phyloP scores from a whole-genome alignment of 2,888 invertebrate species.

The Coenonympha arcania region DNA sequence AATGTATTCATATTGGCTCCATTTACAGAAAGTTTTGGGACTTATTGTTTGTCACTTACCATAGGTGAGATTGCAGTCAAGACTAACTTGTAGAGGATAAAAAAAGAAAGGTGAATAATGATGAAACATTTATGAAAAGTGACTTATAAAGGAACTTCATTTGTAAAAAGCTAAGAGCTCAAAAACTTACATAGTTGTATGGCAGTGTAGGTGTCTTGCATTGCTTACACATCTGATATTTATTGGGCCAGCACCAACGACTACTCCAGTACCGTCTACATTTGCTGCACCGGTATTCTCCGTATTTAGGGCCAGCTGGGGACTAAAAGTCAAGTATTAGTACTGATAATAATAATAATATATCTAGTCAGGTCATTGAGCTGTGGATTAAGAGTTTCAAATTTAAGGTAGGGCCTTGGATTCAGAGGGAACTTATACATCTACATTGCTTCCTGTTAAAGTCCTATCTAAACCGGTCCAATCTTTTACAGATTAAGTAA shows the following conservation, averaged over 20 bases:
- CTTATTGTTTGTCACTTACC: no score
- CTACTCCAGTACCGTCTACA: constrained; percentile 42
- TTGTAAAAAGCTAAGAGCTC: not conserved
- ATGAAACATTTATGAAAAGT: not conserved
- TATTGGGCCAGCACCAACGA: constrained; percentile 36
- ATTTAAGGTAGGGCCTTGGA: no score
- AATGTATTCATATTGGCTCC: no score
- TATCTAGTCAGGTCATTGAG: not conserved
- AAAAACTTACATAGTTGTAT: constrained; percentile 30
- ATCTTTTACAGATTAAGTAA: no score
- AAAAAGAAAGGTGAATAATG: no score
- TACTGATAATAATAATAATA: not conserved
- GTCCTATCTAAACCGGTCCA: no score
- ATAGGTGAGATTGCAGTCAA: no score
- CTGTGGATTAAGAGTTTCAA: no score
- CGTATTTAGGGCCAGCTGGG: constrained; percentile 29
- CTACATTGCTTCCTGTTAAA: no score
- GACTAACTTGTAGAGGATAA: no score
- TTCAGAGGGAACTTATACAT: no score
- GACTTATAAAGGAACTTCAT: not conserved
- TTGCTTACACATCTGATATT: constrained; percentile 37
- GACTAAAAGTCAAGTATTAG: not conserved
- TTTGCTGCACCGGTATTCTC: constrained; percentile 35
- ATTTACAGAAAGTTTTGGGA: no score
- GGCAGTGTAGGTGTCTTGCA: constrained; percentile 35